Percentiles rank a stretch among this genome's conserved stretches.
Evolutionary conservation across 2,797 vertebrate species (phyloP).

Genomic region (Falco concolor): DNA sequence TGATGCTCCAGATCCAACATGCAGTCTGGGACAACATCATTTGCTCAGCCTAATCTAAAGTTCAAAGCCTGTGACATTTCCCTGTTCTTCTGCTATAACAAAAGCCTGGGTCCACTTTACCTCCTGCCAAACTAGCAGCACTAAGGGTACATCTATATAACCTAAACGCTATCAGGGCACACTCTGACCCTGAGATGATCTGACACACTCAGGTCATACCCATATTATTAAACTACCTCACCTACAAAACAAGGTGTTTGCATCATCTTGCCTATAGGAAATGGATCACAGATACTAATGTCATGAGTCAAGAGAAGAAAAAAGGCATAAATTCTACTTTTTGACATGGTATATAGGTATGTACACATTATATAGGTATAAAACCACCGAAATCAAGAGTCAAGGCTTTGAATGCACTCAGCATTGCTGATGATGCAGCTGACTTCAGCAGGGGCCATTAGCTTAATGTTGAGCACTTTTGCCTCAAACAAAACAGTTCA

Average conservation of each 20-base stretch:
- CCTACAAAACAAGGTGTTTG: neutral
- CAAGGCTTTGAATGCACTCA: neutral
- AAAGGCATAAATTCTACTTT: neutral
- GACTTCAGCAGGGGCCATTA: conserved; percentile 52
- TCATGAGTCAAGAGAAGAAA: neutral
- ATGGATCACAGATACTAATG: neutral
- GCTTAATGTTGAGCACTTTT: conserved; percentile 31
- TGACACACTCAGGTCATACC: neutral
- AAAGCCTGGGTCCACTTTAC: neutral
- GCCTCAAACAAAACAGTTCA: conserved; percentile 35
- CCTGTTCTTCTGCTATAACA: neutral
- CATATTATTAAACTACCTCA: neutral
- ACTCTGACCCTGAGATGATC: neutral
- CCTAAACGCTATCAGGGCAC: neutral
- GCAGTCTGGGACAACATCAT: neutral
- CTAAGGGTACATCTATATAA: neutral
- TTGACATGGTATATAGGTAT: neutral
- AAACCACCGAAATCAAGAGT: neutral
- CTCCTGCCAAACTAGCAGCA: neutral
- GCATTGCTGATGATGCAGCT: conserved; percentile 31
- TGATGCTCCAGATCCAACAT: neutral
- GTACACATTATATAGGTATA: neutral
- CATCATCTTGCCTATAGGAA: neutral
- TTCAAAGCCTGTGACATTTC: neutral
- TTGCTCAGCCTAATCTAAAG: neutral